phyloP scores from a whole-genome alignment of 2,797 vertebrate genomes.

The Hafferia zeledoni region DNA sequence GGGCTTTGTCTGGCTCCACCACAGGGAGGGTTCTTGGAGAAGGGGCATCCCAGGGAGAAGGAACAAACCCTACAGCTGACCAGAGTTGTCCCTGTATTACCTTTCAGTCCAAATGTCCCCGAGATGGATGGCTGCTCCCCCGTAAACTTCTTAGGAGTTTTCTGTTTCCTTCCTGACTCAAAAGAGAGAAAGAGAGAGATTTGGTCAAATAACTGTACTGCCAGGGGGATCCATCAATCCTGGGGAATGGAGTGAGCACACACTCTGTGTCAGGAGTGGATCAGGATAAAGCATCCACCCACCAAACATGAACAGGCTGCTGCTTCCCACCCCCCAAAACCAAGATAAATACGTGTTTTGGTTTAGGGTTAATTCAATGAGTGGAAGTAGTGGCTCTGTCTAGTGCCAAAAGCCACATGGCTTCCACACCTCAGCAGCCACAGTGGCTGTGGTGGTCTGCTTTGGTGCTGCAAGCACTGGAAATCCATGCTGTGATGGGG shows the following conservation, averaged over 20 bases:
- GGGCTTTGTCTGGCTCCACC: not conserved
- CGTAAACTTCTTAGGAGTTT: slow-evolving; percentile 98
- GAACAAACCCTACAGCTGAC: not conserved
- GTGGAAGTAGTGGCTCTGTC: not conserved
- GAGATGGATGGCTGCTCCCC: slow-evolving; percentile 98
- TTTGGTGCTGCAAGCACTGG: not conserved
- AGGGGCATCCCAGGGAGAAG: not conserved
- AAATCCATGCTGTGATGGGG: not conserved
- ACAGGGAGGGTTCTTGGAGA: not conserved
- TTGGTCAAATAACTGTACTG: slow-evolving; percentile 77
- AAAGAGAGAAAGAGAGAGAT: slow-evolving; percentile 78
- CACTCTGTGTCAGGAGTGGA: not conserved
- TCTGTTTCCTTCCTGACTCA: slow-evolving; percentile 99
- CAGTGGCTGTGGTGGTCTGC: not conserved
- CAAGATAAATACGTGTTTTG: not conserved
- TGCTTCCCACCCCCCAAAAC: not conserved
- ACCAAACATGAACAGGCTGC: not conserved
- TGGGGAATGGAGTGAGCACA: not conserved
- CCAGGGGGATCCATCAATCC: not conserved
- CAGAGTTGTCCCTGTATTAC: slow-evolving; percentile 58
- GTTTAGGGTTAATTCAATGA: not conserved
- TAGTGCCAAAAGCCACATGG: not conserved
- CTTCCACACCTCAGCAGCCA: not conserved
- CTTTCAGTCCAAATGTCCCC: slow-evolving; percentile 96
- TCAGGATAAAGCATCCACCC: not conserved